Evolutionary conservation across 2,888 invertebrate species (phyloP).

Genomic region (Geophilus truncorum): DNA sequence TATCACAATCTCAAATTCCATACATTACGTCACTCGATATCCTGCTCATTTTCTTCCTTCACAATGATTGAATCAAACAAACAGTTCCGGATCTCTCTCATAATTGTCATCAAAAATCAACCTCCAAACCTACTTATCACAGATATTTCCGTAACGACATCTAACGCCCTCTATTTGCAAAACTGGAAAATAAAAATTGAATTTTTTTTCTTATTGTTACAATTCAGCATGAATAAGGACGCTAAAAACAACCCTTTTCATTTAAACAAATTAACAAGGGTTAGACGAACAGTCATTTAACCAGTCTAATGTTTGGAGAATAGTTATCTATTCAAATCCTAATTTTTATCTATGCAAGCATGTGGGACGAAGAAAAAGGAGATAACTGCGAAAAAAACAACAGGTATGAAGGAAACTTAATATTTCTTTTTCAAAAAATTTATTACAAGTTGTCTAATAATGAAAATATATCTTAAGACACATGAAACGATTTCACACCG

Average conservation of each 20-base stretch:
- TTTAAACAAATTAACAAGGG: background rate
- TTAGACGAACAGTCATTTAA: background rate
- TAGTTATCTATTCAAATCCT: background rate
- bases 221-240: background rate
- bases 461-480: background rate
- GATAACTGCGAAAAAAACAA: constrained; percentile 6
- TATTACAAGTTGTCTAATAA: background rate
- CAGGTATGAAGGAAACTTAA: background rate
- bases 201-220: background rate
- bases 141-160: background rate
- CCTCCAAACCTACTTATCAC: background rate
- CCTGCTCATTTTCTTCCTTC: background rate
- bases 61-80: background rate
- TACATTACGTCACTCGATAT: background rate
- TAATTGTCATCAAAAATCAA: background rate
- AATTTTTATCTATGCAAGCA: background rate
- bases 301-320: background rate
- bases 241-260: background rate
- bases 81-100: background rate
- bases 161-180: background rate
- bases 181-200: background rate
- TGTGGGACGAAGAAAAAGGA: constrained; percentile 6
- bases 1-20: too few relatives aligned
- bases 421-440: background rate
- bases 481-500: background rate